Evolutionary conservation across 2,113 vertebrate genomes (phyloP), one percentile per base, ranked within the genome.

Genomic region (Odobenus rosmarus): DNA sequence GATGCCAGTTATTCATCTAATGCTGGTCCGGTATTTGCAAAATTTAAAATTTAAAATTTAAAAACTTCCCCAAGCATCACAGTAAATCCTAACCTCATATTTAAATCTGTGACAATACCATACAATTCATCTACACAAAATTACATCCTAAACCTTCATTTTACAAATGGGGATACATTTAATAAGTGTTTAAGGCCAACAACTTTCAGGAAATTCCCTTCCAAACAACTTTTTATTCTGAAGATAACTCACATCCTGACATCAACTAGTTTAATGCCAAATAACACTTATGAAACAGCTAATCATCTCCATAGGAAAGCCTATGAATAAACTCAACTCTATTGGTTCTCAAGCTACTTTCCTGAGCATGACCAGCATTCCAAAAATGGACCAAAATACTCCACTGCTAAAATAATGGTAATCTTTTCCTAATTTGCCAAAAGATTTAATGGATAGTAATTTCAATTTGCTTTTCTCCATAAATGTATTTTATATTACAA

Each of bases 191-290:
- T 28, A 90, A 84, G 59, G 71, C 23, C 69, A 74, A 92, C 16
- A 92, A 51, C 21, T 92, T 76, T 90, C 51, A 96, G 59, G 59
- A 92, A 96, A 86, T 81, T 86, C 12, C 53, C n/a, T 96, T 81
- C 80, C 55, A 96, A 94, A 81, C 61, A 76, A 86, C 31, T 67
- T 61, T 92, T 51, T 69, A 94, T 88, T 92, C 28, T 55, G 24
- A 88, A 92, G 61, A 90, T 90, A 28, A 93, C n/a, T 80, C 51
- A 81, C 23, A 90, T 84, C 31, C 49, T 84, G 31, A 91, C 46
- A 76, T 42, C 81, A 90, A 59, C 36, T 72, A 24, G 31, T 31
- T 90, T 14, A 62, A 36, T 59, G 26, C 28, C 61, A 95, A 80
- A 36, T 76, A 97, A 59, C 61, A 93, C 28, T 72, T 55, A 90